Conservation (phyloP, 2,888 invertebrate species). For the Torymus auratus region DNA sequence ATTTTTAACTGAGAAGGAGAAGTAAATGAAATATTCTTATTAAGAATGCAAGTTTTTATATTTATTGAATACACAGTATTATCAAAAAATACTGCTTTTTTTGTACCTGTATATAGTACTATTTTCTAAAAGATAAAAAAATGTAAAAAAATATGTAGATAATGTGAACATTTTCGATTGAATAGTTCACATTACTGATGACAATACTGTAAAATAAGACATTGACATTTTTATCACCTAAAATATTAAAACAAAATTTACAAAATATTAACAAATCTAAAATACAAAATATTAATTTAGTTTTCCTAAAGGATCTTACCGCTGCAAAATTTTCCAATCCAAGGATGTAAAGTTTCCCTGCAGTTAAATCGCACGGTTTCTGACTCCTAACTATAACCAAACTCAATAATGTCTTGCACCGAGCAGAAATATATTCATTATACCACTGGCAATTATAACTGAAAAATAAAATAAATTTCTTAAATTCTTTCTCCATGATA, state of each 20-base stretch:
- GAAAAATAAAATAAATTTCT: slow-evolving; percentile 5
- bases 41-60: too few species aligned
- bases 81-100: too few species aligned
- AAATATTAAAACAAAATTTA: not conserved
- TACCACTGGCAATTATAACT: slow-evolving; percentile 54
- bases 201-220: slow-evolving; percentile 55
- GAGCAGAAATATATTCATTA: slow-evolving; percentile 20
- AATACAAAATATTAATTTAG: too few species aligned
- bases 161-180: too few species aligned
- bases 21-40: too few species aligned
- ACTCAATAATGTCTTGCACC: slow-evolving; percentile 38
- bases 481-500: not conserved
- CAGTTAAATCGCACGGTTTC: slow-evolving; percentile 42
- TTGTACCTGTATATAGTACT: too few species aligned
- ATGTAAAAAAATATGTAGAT: too few species aligned
- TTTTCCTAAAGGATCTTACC: slow-evolving; percentile 20
- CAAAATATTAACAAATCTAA: too few species aligned
- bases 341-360: slow-evolving; percentile 49
- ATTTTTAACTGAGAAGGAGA: too few species aligned
- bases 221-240: slow-evolving; percentile 52
- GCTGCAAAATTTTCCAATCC: slow-evolving; percentile 51
- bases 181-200: slow-evolving; percentile 36
- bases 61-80: too few species aligned
- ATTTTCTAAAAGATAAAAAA: too few species aligned
- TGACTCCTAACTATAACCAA: slow-evolving; percentile 50